A percentile compares a stretch with the other conserved stretches of the same genome.
Evolutionary conservation across 2,113 vertebrate genomes (phyloP).

Genomic region (Nerophis lumbriciformis): DNA sequence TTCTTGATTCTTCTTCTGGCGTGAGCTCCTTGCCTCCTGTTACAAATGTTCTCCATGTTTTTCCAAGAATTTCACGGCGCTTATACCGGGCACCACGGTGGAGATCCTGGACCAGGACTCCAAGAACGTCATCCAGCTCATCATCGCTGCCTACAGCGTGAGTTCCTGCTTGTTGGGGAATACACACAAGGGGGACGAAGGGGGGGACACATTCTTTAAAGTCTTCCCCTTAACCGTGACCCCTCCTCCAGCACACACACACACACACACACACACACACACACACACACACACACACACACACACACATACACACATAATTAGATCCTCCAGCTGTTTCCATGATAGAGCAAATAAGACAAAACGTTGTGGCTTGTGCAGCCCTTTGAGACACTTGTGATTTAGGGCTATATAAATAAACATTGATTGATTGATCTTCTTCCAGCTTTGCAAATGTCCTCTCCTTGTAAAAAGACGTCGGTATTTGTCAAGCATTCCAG

Average conservation of each 20-base stretch:
- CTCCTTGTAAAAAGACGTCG: too few relatives aligned
- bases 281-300: too few relatives aligned
- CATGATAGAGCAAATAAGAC: conserved; percentile 1
- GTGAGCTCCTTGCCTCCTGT: not conserved
- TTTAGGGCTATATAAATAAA: too few relatives aligned
- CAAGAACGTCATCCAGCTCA: conserved; percentile 94
- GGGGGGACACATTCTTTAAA: conserved; percentile 7
- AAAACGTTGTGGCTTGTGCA: too few relatives aligned
- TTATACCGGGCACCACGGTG: conserved; percentile 93
- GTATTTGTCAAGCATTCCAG: not conserved
- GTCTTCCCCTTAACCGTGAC: not conserved
- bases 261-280: too few relatives aligned
- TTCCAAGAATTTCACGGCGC: conserved; percentile 84
- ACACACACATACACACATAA: not conserved
- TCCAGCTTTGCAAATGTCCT: not conserved
- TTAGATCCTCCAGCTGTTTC: conserved; percentile 11
- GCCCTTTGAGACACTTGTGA: too few relatives aligned
- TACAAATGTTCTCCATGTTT: not conserved
- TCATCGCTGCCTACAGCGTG: conserved; percentile 90
- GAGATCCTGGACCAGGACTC: conserved; percentile 95
- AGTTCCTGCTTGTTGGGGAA: conserved; percentile 59
- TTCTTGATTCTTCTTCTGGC: not conserved
- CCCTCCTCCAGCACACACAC: too few relatives aligned
- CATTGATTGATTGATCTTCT: too few relatives aligned
- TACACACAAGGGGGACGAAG: not conserved